Percentiles rank a stretch among this genome's conserved stretches.
Conservation (phyloP, 2,888 invertebrate genomes). For the Pherbina coryleti region DNA sequence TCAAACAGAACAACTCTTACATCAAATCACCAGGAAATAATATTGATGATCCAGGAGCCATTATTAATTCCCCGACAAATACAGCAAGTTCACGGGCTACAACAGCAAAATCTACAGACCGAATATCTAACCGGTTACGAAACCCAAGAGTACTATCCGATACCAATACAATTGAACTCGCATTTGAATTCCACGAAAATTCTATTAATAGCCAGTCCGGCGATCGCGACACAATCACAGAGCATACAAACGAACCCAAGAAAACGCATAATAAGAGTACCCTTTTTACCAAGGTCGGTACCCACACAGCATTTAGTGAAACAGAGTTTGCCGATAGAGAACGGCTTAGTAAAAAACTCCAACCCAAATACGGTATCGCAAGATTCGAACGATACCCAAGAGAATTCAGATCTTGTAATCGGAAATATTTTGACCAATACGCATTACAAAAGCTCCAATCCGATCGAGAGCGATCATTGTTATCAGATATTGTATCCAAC, state of each 20-base stretch:
- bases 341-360: conserved; percentile 51
- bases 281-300: conserved; percentile 65
- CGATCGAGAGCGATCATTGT: background rate
- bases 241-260: conserved; percentile 33
- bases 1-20: conserved; percentile 53
- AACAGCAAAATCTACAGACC: conserved; percentile 29
- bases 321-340: conserved; percentile 50
- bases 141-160: background rate
- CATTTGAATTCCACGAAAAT: conserved; percentile 20
- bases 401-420: conserved; percentile 10
- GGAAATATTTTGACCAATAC: background rate
- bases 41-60: conserved; percentile 66
- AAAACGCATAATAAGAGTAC: conserved; percentile 59
- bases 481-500: background rate
- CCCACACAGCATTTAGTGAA: conserved; percentile 57
- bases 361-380: conserved; percentile 50
- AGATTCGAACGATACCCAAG: background rate
- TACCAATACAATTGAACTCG: conserved; percentile 2
- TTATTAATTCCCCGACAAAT: conserved; percentile 1
- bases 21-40: conserved; percentile 59
- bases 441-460: background rate
- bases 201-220: conserved; percentile 21
- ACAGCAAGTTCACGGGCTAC: conserved; percentile 32
- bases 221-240: background rate
- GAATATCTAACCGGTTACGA: conserved; percentile 4